Base-by-base conservation (phyloP, 2,113 vertebrate species). In the Phalacrocorax aristotelis region DNA sequence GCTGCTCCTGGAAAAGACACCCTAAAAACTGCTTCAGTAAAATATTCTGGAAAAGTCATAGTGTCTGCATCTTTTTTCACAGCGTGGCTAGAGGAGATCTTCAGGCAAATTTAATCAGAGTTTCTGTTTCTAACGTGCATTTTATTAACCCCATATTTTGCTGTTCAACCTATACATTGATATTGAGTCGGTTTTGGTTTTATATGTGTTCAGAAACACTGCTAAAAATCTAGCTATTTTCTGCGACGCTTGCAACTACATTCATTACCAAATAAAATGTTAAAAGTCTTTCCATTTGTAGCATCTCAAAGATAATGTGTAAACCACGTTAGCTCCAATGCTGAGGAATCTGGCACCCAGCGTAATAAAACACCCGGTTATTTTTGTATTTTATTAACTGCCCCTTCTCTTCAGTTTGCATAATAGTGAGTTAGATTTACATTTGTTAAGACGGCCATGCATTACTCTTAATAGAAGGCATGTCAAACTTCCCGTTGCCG, bases 341-440 rank as follows among this genome's bases (percentile, higher is more conserved):
- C 92, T 60, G 87, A 72, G 87, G 92, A 95, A 92, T 97, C 84
- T 94, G 89, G 94, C 91, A 64, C n/a, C 65, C 20, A 1, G 84
- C 6, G 3, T 84, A 91, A 97, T 95, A 97, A 98, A 98, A 57
- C 93, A 97, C 79, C 27, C 9, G 60, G 90, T 97, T 96, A 96
- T 94, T 97, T 97, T 95, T 93, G 85, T 96, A 48, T 97, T 98
- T 98, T 98, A 98, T 98, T 96, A 97, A 97, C 95, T 96, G 93
- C 83, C 93, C 97, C 95, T 93, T 98, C 86, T 85, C 94, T 95
- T 98, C 92, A 48, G 97, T 97, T 98, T 98, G 97, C 97, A 93
- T 98, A 98, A 94, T 93, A 68, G 89, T 74, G 90, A 95, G 96
- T 97, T 93, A 94, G 97, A 98, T 98, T 98, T 98, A 96, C 98